A percentile compares a stretch with the other conserved stretches of the same genome.
phyloP scores from a whole-genome alignment of 1,140 invertebrate species.

The Micrasema minimum region DNA sequence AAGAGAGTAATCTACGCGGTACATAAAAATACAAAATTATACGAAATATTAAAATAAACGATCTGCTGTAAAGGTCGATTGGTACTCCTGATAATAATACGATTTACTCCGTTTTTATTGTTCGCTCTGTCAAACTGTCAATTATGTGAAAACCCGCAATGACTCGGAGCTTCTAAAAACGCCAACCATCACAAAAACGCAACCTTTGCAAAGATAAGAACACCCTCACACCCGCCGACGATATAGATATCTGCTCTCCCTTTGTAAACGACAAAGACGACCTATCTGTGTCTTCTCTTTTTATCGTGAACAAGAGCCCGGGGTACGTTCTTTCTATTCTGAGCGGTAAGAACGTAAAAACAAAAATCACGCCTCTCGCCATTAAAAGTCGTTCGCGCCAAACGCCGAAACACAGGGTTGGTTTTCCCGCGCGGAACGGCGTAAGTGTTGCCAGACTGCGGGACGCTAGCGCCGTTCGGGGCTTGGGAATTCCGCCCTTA shows the following conservation, averaged over 20 bases:
- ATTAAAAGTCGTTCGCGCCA: conserved; percentile 44
- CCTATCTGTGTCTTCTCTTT: conserved; percentile 47
- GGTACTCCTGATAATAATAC: conserved; percentile 33
- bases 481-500: conserved; percentile 58
- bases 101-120: conserved; percentile 45
- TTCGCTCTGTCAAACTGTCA: conserved; percentile 51
- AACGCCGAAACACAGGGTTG: conserved; percentile 34
- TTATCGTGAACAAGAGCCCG: conserved; percentile 51
- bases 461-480: conserved; percentile 58
- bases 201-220: conserved; percentile 52
- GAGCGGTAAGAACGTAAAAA: conserved; percentile 53
- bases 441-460: conserved; percentile 5
- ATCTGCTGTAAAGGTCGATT: conserved; percentile 15
- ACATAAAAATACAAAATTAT: background rate
- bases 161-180: conserved; percentile 45
- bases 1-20: background rate
- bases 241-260: conserved; percentile 37
- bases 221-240: conserved; percentile 27
- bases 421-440: conserved; percentile 14
- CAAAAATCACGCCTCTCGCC: conserved; percentile 54
- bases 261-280: conserved; percentile 50
- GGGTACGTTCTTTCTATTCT: conserved; percentile 45
- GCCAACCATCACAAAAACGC: conserved; percentile 51
- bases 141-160: conserved; percentile 48
- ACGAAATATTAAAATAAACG: conserved; percentile 23